These are phyloP conservation scores for Perithous albicinctus DNA, from an alignment of 2,888 invertebrate genomes.

Conservation along the genomic window DNA sequence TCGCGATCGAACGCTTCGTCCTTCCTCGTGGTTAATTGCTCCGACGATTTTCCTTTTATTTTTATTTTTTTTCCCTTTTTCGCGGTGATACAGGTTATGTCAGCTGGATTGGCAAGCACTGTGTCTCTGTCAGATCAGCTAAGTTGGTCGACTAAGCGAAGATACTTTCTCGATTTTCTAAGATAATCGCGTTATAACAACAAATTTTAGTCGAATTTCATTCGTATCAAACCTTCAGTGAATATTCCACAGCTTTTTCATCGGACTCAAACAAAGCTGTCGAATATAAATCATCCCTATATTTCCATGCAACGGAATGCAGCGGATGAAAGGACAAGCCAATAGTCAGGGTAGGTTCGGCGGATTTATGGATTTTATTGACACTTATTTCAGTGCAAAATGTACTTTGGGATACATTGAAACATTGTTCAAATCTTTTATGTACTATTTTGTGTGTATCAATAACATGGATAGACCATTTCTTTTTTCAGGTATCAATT, in stretches of 20 bases:
- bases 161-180: neutral
- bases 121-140: constrained; percentile 82
- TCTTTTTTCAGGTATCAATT: neutral
- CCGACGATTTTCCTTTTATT: constrained; percentile 42
- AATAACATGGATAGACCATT: neutral
- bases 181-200: neutral
- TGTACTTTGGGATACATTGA: neutral
- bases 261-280: constrained; percentile 74
- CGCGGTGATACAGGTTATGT: constrained; percentile 79
- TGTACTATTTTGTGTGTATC: neutral
- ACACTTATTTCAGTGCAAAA: neutral
- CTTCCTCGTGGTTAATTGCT: constrained; percentile 27
- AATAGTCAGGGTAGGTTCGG: constrained; percentile 83
- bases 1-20: constrained; percentile 15
- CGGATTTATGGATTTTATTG: neutral
- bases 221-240: too few relatives aligned
- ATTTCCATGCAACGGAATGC: constrained; percentile 85
- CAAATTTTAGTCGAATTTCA: too few relatives aligned
- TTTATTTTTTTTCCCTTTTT: neutral
- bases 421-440: neutral
- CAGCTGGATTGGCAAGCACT: constrained; percentile 83
- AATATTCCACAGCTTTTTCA: neutral
- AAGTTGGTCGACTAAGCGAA: constrained; percentile 75
- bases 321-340: constrained; percentile 85
- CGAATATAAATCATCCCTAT: constrained; percentile 80